Evolutionary conservation across 1,140 invertebrate species (phyloP).

Genomic region (Sminthurides bifidus): DNA sequence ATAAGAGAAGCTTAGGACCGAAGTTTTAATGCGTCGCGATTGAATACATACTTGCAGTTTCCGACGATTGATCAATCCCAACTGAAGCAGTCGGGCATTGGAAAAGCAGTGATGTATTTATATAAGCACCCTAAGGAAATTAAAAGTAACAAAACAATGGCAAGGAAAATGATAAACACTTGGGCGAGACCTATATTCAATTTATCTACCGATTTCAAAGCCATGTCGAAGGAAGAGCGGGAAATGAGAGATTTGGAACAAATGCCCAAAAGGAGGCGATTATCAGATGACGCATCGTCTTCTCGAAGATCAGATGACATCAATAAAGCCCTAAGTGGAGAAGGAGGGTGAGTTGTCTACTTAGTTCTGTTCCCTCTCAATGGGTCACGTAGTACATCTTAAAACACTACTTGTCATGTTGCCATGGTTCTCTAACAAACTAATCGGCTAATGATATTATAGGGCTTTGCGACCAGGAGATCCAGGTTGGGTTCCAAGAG

Average conservation of each 20-base stretch:
- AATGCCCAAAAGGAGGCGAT: slow-evolving; percentile 56
- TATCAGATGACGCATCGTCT: slow-evolving; percentile 38
- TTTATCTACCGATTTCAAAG: slow-evolving; percentile 88
- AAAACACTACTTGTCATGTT: too few relatives aligned
- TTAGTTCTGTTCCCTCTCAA: slow-evolving; percentile 7
- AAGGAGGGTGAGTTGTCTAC: slow-evolving; percentile 43
- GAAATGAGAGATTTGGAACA: slow-evolving; percentile 82
- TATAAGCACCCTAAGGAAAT: slow-evolving; percentile 98
- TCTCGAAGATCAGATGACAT: slow-evolving; percentile 39
- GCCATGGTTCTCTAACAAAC: too few relatives aligned
- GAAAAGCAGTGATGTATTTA: slow-evolving; percentile 98
- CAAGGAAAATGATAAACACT: slow-evolving; percentile 76
- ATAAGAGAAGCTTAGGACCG: too few relatives aligned
- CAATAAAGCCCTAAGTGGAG: slow-evolving; percentile 46
- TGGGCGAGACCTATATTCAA: slow-evolving; percentile 97
- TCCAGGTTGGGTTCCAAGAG: slow-evolving; percentile 85
- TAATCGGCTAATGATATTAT: slow-evolving; percentile 7
- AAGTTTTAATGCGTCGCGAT: too few relatives aligned
- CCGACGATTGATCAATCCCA: slow-evolving; percentile 75
- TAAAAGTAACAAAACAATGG: slow-evolving; percentile 79
- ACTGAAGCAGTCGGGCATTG: slow-evolving; percentile 87
- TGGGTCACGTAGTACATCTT: too few relatives aligned
- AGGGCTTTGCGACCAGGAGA: slow-evolving; percentile 71
- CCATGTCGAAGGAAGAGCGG: slow-evolving; percentile 69
- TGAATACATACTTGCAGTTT: slow-evolving; percentile 52